These are phyloP conservation scores for Muschampia plurimacula DNA, from an alignment of 2,888 invertebrate species.

Conservation along the genomic window DNA sequence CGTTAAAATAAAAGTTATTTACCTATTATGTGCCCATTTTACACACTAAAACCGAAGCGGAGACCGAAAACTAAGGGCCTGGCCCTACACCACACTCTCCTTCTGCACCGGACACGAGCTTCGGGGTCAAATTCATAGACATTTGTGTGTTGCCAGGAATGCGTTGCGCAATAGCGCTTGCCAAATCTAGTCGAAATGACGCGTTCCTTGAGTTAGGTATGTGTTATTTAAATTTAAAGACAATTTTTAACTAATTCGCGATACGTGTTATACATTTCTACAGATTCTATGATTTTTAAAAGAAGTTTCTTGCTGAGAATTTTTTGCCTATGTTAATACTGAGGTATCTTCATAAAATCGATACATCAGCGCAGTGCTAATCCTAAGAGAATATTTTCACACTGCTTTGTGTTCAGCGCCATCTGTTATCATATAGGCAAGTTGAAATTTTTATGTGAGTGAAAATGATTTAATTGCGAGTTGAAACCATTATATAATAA, in stretches of 20 bases:
- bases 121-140: slow-evolving; percentile 84
- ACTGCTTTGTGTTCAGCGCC: slow-evolving; percentile 54
- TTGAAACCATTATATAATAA: neutral
- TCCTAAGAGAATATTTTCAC: slow-evolving; percentile 62
- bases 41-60: slow-evolving; percentile 76
- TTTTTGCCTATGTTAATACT: slow-evolving; percentile 73
- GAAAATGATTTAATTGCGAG: slow-evolving; percentile 10
- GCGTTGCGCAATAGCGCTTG: slow-evolving; percentile 20
- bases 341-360: slow-evolving; percentile 68
- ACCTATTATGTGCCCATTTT: slow-evolving; percentile 86
- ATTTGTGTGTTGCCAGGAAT: slow-evolving; percentile 73
- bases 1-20: slow-evolving; percentile 65
- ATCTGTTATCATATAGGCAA: slow-evolving; percentile 58
- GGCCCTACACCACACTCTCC: slow-evolving; percentile 82
- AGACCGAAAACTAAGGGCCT: slow-evolving; percentile 82
- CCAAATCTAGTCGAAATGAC: slow-evolving; percentile 16
- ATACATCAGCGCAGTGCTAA: slow-evolving; percentile 80
- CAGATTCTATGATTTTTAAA: neutral
- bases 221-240: neutral
- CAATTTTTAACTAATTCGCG: neutral
- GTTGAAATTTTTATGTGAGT: neutral
- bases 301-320: slow-evolving; percentile 10
- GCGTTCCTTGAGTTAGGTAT: neutral
- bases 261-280: neutral
- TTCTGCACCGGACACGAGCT: slow-evolving; percentile 84